phyloP scores from a whole-genome alignment of 2,113 vertebrate genomes.

The Origma solitaria region DNA sequence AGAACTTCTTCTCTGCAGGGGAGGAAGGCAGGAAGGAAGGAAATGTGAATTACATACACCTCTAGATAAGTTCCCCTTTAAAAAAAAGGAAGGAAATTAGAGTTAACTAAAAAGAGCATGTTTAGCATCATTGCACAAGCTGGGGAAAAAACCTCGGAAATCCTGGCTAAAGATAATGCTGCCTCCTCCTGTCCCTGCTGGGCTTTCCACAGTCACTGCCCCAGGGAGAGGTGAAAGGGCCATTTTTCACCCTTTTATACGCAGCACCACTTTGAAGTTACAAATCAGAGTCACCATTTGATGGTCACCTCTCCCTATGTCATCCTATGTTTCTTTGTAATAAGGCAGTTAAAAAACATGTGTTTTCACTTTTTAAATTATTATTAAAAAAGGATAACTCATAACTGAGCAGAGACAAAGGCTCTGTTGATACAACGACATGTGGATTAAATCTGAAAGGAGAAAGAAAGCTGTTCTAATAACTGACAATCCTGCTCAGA shows the following conservation, averaged over 20 bases:
- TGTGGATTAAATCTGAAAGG: constrained; percentile 60
- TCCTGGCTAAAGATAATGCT: neutral
- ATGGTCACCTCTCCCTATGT: neutral
- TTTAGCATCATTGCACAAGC: neutral
- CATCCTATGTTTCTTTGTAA: neutral
- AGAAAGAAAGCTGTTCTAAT: constrained; percentile 38
- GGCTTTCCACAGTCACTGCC: neutral
- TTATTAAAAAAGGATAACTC: constrained; percentile 2
- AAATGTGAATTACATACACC: constrained; percentile 42
- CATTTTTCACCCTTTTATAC: neutral
- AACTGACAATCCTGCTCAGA: constrained; percentile 27
- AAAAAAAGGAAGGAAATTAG: constrained; percentile 35
- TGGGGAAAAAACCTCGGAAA: neutral
- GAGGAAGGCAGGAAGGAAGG: constrained; percentile 44
- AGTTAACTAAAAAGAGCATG: constrained; percentile 7
- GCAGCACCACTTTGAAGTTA: neutral
- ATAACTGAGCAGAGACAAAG: constrained; percentile 28
- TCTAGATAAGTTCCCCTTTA: neutral
- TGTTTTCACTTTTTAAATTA: constrained; percentile 5
- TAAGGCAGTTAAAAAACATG: neutral
- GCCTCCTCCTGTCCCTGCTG: neutral
- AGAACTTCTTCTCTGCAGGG: neutral
- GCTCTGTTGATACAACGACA: constrained; percentile 48
- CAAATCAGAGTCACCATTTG: neutral
- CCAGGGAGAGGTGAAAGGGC: neutral